Evolutionary conservation across 2,888 invertebrate genomes (phyloP).

Genomic region (Acronicta leporina): DNA sequence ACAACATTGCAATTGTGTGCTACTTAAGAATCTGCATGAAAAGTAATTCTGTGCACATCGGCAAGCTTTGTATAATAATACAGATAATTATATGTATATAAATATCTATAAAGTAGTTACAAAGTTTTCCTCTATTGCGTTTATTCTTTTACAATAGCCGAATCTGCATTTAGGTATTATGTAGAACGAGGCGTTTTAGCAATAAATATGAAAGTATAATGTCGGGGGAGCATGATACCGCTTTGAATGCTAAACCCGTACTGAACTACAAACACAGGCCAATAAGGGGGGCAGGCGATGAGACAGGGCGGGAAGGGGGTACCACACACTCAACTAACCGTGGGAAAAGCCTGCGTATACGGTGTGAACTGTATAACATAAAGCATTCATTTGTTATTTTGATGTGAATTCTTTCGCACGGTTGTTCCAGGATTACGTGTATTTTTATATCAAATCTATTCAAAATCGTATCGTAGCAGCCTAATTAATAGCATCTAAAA

Average conservation of each 20-base stretch:
- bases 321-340: conserved; percentile 77
- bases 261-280: conserved; percentile 82
- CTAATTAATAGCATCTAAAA: conserved; percentile 9
- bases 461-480: conserved; percentile 2
- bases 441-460: conserved; percentile 26
- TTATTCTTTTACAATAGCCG: conserved; percentile 55
- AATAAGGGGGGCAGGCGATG: conserved; percentile 61
- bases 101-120: conserved; percentile 6
- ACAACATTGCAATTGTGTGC: conserved; percentile 8
- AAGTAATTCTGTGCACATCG: conserved; percentile 27
- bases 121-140: conserved; percentile 16
- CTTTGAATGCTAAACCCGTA: conserved; percentile 87
- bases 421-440: conserved; percentile 38
- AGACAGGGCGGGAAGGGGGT: conserved; percentile 65
- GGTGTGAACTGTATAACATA: conserved; percentile 75
- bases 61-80: conserved; percentile 18
- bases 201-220: conserved; percentile 87
- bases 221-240: conserved; percentile 80
- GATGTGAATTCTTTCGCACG: conserved; percentile 73
- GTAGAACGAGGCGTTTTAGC: conserved; percentile 79
- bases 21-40: conserved; percentile 21
- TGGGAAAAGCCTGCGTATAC: conserved; percentile 83
- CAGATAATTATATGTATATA: conserved; percentile 18
- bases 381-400: conserved; percentile 77
- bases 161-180: conserved; percentile 62